A percentile compares a stretch with the other conserved stretches of the same genome.
These are phyloP conservation scores for Toxostoma redivivum DNA, from an alignment of 2,113 vertebrate genomes.

Conservation along the genomic window DNA sequence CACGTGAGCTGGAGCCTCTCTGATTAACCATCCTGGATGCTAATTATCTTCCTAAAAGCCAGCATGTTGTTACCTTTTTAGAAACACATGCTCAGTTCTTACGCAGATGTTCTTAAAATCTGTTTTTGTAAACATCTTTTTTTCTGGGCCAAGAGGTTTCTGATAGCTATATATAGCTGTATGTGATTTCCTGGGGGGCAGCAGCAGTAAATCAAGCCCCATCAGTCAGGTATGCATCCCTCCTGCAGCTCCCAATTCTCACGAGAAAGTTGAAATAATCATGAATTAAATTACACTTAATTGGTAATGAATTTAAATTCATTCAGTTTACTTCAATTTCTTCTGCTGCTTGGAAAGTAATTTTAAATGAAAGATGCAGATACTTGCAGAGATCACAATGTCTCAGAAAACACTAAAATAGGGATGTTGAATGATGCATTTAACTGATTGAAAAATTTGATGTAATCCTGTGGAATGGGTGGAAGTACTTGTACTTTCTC, in stretches of 20 bases:
- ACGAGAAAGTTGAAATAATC: conserved; percentile 23
- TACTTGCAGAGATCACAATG: background rate
- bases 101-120: conserved; percentile 11
- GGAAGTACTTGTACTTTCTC: background rate
- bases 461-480: background rate
- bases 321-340: conserved; percentile 14
- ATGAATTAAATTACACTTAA: conserved; percentile 49
- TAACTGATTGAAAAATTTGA: background rate
- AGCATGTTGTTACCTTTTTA: conserved; percentile 18
- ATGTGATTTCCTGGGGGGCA: background rate
- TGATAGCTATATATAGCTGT: background rate
- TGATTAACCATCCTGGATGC: background rate
- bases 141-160: background rate
- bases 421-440: background rate
- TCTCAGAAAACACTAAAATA: background rate
- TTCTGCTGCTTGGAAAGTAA: background rate
- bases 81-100: conserved; percentile 4
- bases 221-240: background rate
- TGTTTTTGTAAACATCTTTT: background rate
- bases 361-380: background rate
- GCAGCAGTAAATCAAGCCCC: background rate
- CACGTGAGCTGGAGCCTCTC: background rate
- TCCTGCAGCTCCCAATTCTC: conserved; percentile 4
- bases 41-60: background rate
- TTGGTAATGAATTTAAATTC: conserved; percentile 60